Percentiles rank a stretch among this genome's conserved stretches.
These are phyloP conservation scores for Aplocera efformata DNA, from an alignment of 2,888 invertebrate genomes.

Conservation along the genomic window DNA sequence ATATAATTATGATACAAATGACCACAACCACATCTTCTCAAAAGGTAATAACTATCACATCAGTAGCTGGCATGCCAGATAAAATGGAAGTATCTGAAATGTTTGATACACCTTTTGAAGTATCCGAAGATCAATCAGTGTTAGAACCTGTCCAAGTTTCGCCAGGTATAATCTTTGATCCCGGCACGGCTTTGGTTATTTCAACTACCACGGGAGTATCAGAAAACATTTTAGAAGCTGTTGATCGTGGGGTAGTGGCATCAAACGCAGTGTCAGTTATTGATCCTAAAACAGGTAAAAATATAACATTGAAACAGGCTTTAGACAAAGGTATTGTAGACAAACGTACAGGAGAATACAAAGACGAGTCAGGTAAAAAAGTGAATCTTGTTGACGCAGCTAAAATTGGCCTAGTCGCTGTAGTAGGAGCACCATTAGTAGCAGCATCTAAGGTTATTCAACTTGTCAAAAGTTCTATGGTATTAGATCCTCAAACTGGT, in stretches of 20 bases:
- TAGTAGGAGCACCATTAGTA: conserved; percentile 87
- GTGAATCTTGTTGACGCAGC: conserved; percentile 87
- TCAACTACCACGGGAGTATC: conserved; percentile 86
- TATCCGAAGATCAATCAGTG: conserved; percentile 58
- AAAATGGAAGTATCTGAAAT: conserved; percentile 84
- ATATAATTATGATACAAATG: conserved; percentile 81
- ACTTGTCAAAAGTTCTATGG: conserved; percentile 82
- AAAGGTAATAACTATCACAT: conserved; percentile 86
- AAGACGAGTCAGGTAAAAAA: conserved; percentile 82
- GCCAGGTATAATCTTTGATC: conserved; percentile 88
- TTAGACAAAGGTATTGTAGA: conserved; percentile 88
- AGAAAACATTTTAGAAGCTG: conserved; percentile 86
- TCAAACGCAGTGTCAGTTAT: conserved; percentile 84
- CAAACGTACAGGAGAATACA: conserved; percentile 84
- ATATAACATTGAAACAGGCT: conserved; percentile 87
- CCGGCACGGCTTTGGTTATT: conserved; percentile 86
- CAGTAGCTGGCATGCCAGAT: conserved; percentile 85
- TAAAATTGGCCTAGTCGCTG: conserved; percentile 87
- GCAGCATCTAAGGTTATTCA: conserved; percentile 86
- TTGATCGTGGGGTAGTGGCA: conserved; percentile 87
- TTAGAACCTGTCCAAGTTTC: conserved; percentile 86
- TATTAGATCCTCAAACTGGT: conserved; percentile 89
- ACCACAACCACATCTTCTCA: conserved; percentile 74
- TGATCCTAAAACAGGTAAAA: conserved; percentile 84
- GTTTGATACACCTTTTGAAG: conserved; percentile 39